Percentiles rank a stretch among this genome's conserved stretches.
Conservation (phyloP, 1,140 invertebrate genomes). For the Drosophila funebris region DNA sequence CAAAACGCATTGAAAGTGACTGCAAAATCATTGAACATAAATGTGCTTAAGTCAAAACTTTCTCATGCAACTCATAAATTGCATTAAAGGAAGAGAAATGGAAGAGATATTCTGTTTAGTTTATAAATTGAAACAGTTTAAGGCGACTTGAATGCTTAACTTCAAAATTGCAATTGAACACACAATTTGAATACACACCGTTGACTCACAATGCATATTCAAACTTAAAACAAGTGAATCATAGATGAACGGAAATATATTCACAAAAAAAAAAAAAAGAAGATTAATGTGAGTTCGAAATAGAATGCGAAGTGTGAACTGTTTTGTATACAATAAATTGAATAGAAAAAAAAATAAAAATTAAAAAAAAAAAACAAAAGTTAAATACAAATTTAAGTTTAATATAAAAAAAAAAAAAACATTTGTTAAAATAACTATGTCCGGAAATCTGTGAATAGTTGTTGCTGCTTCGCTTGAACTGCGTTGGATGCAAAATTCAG, state of each 20-base stretch:
- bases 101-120: too few species aligned
- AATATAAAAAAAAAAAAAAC: neutral
- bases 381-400: neutral
- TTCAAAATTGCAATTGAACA: conserved; percentile 4
- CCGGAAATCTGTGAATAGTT: conserved; percentile 7
- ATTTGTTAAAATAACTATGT: neutral
- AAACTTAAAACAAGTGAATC: conserved; percentile 9
- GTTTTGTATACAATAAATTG: neutral
- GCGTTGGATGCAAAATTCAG: conserved; percentile 14
- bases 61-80: too few species aligned
- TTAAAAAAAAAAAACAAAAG: neutral
- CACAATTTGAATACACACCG: neutral
- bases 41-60: neutral
- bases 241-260: neutral
- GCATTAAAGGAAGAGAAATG: too few species aligned
- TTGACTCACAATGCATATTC: neutral
- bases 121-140: neutral
- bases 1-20: neutral
- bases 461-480: conserved; percentile 19
- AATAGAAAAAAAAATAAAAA: neutral
- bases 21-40: neutral
- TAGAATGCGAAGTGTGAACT: neutral
- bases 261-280: too few species aligned
- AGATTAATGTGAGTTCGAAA: neutral
- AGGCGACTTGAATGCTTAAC: neutral